A percentile compares a stretch with the other conserved stretches of the same genome.
Conservation (phyloP, 2,797 vertebrate genomes). For the Enoplosus armatus region DNA sequence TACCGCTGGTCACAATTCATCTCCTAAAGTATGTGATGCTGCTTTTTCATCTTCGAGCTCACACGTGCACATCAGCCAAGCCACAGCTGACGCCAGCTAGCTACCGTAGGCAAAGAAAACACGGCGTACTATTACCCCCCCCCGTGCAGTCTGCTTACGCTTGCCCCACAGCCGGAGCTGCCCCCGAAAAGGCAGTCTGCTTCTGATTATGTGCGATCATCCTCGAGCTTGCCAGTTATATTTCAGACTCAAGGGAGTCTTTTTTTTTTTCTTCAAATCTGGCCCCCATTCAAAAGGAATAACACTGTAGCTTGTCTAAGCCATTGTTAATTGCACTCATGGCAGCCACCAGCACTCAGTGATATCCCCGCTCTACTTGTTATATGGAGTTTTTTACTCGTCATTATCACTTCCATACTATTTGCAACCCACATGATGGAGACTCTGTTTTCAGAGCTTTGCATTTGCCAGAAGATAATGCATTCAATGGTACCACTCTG, state of each 20-base stretch:
- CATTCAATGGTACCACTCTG: conserved; percentile 18
- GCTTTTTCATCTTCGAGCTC: conserved; percentile 81
- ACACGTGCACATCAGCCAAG: conserved; percentile 77
- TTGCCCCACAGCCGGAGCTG: conserved; percentile 60
- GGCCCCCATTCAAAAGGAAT: conserved; percentile 74
- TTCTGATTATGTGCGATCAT: conserved; percentile 85
- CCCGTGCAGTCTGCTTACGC: conserved; percentile 66
- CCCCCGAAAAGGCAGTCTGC: conserved; percentile 77
- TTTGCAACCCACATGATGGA: conserved; percentile 34
- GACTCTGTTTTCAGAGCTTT: conserved; percentile 12
- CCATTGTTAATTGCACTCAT: conserved; percentile 74
- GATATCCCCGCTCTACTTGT: conserved; percentile 49
- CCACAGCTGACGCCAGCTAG: conserved; percentile 80
- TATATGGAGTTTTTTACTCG: conserved; percentile 20
- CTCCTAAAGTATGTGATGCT: conserved; percentile 74
- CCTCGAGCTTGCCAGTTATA: conserved; percentile 75
- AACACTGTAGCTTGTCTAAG: conserved; percentile 73
- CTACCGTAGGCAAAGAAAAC: conserved; percentile 86
- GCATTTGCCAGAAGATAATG: conserved; percentile 22
- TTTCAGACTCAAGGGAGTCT: conserved; percentile 75
- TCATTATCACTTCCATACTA: conserved; percentile 39
- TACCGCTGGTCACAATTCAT: conserved; percentile 75
- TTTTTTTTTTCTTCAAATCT: conserved; percentile 55
- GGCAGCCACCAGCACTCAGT: conserved; percentile 54
- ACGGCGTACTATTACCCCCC: conserved; percentile 76